Evolutionary conservation across 2,113 vertebrate species (phyloP), one percentile per base, ranked within the genome.

Genomic region (Leptobrachium ailaonicum): DNA sequence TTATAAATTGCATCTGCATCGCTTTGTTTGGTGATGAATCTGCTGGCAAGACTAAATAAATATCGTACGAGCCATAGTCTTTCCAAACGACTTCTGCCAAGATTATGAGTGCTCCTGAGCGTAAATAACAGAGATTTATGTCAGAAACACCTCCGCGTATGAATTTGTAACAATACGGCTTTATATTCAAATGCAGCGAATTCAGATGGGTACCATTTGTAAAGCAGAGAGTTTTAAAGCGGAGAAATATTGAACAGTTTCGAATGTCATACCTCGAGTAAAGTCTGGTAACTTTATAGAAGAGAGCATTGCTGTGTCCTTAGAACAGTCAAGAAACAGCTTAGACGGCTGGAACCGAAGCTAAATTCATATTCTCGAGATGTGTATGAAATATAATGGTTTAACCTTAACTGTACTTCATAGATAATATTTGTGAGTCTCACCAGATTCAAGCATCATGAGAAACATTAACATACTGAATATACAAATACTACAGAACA

Each of bases 141-240:
- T 64, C 62, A 64, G 10, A 64, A 64, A 64, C 32, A 64, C 62
- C n/a, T 64, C 13, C n/a, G 40, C 6, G 62, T 64, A 64, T 64
- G n/a, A 20, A 40, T 13, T 64, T 64, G 62, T 64, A 64, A 64
- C 32, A 64, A 64, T 64, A 32, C n/a, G 5, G n/a, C 62, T 13
- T 64, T 13, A 64, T 64, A 64, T 64, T 60, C 11, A 60, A 60
- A 60, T 60, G 13, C 56, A 14, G 56, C 10, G 1, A 60, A 60
- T 60, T 64, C 62, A 64, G 62, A 64, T 64, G 62, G 62, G 62
- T 64, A 64, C n/a, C 9, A 64, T 64, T 64, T 40, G 6, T 40
- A 64, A 2, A 64, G 4, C 56, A 60, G 14, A 32, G 56, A 60
- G 56, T 3, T 12, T 40, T 32, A 32, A 64, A 40, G 40, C 40